phyloP scores from a whole-genome alignment of 2,113 vertebrate species.

The Aptenodytes forsteri region DNA sequence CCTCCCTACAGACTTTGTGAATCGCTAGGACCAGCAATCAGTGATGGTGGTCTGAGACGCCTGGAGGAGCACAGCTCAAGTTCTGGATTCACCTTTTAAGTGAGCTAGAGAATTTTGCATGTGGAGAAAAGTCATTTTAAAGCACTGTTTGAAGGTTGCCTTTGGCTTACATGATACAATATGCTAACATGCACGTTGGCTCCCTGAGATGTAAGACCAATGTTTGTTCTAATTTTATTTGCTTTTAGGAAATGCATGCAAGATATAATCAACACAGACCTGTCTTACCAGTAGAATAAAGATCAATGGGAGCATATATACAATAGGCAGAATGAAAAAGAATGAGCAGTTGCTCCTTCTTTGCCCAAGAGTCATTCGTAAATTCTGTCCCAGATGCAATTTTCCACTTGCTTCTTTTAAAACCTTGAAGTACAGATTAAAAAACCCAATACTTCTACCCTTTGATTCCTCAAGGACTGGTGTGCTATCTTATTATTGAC shows the following conservation, averaged over 20 bases:
- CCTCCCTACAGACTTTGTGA: neutral
- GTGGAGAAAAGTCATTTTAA: neutral
- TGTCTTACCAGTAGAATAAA: neutral
- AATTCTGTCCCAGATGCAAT: neutral
- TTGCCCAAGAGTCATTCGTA: neutral
- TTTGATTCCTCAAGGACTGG: neutral
- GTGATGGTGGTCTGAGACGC: accelerated
- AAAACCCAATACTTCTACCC: neutral
- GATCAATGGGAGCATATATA: neutral
- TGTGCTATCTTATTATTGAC: neutral
- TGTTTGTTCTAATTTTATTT: neutral
- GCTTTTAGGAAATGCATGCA: neutral
- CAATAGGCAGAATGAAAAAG: neutral
- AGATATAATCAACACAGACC: neutral
- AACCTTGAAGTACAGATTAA: neutral
- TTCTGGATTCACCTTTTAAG: neutral
- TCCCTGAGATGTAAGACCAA: neutral
- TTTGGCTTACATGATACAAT: neutral
- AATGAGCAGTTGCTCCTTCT: neutral
- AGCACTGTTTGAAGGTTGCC: neutral
- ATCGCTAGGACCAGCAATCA: neutral
- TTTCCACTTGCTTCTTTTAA: neutral
- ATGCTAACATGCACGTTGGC: accelerated
- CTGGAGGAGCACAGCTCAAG: neutral
- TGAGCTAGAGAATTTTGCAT: neutral